Evolutionary conservation across 1,140 invertebrate genomes (phyloP).

Genomic region (Zaprionus inermis): DNA sequence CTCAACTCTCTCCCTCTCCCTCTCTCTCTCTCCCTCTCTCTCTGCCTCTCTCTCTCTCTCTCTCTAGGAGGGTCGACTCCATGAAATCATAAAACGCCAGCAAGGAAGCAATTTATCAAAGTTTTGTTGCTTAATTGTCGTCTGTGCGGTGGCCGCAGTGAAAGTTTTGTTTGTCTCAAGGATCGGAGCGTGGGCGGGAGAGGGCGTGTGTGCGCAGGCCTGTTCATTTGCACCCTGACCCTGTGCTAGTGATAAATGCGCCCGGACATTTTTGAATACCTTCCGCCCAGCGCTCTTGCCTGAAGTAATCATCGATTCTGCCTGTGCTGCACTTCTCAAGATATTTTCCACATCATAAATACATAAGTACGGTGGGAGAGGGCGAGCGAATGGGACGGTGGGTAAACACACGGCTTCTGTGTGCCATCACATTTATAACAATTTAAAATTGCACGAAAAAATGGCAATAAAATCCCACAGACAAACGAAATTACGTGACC

Average conservation of each 20-base stretch:
- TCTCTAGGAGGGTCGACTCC: neutral
- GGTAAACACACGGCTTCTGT: slow-evolving; percentile 68
- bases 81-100: slow-evolving; percentile 70
- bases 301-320: slow-evolving; percentile 70
- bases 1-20: slow-evolving; percentile 7
- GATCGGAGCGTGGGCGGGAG: too few relatives aligned
- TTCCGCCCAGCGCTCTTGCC: slow-evolving; percentile 1
- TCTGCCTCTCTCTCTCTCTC: too few relatives aligned
- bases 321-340: slow-evolving; percentile 56
- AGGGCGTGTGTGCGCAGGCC: slow-evolving; percentile 28
- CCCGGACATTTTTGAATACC: slow-evolving; percentile 22
- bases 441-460: slow-evolving; percentile 83
- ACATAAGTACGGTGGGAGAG: slow-evolving; percentile 57
- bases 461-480: slow-evolving; percentile 84
- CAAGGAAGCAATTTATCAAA: slow-evolving; percentile 83
- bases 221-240: slow-evolving; percentile 42
- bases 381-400: neutral
- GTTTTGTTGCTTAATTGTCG: slow-evolving; percentile 83
- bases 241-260: slow-evolving; percentile 66
- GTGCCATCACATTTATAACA: slow-evolving; percentile 81
- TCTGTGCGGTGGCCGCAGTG: slow-evolving; percentile 70
- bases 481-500: slow-evolving; percentile 84
- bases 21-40: too few relatives aligned
- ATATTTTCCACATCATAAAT: slow-evolving; percentile 83
- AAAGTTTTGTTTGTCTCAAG: slow-evolving; percentile 57